phyloP scores from a whole-genome alignment of 2,113 vertebrate species.

The Pygoscelis antarcticus region DNA sequence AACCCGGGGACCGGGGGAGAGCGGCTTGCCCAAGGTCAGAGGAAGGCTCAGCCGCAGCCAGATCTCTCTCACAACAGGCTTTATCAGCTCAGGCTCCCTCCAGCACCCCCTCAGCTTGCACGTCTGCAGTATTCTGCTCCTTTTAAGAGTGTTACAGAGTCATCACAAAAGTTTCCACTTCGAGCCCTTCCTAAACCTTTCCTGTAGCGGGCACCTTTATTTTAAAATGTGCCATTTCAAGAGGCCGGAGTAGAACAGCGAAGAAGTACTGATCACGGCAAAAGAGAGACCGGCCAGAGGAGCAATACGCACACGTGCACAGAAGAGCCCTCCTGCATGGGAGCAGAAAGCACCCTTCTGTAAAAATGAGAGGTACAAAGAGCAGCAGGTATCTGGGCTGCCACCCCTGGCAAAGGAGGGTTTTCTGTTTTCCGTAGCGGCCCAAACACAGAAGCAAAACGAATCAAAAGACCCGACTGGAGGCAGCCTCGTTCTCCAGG shows the following conservation, averaged over 20 bases:
- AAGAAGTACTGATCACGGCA: neutral
- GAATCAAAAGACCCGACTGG: neutral
- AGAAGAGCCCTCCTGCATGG: neutral
- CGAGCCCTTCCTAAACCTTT: neutral
- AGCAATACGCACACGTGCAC: accelerated
- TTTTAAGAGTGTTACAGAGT: neutral
- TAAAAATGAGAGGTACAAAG: neutral
- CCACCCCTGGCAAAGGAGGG: neutral
- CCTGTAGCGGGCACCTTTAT: accelerated
- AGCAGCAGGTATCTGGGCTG: neutral
- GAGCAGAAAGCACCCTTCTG: neutral
- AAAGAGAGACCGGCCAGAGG: too few species aligned
- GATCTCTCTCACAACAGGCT: neutral
- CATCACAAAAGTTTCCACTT: neutral
- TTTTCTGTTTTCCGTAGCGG: neutral
- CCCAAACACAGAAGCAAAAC: neutral
- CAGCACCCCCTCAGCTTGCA: neutral
- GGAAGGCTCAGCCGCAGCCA: neutral
- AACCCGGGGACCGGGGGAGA: neutral
- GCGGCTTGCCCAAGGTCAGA: neutral
- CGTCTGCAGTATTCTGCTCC: neutral
- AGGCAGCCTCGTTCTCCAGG: neutral
- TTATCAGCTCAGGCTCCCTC: neutral
- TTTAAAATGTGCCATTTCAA: neutral
- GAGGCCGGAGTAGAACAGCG: neutral